A percentile compares a stretch with the other conserved stretches of the same genome.
Conservation (phyloP, 2,888 invertebrate species). For the Pimpla rufipes region DNA sequence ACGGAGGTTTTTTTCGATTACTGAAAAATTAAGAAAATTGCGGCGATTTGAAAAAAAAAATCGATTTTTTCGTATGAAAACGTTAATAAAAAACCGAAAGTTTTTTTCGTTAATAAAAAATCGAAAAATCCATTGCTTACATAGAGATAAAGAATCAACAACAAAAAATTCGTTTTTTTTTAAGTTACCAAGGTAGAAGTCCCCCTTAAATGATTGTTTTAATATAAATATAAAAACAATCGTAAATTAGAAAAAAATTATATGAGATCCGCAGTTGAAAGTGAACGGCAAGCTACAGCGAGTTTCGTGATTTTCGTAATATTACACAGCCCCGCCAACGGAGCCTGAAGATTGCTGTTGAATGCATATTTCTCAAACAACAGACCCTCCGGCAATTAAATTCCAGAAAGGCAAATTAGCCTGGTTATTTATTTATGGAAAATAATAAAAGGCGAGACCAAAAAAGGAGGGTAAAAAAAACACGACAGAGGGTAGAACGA, state of each 20-base stretch:
- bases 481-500: constrained; percentile 9
- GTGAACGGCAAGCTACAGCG: background rate
- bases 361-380: constrained; percentile 19
- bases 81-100: too few relatives aligned
- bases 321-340: background rate
- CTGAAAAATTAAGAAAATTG: too few relatives aligned
- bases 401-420: constrained; percentile 43
- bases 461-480: constrained; percentile 27
- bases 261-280: background rate
- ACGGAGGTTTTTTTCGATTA: too few relatives aligned
- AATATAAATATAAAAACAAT: too few relatives aligned
- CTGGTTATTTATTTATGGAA: constrained; percentile 59
- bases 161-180: too few relatives aligned
- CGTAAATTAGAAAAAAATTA: background rate
- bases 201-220: too few relatives aligned
- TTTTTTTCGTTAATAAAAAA: too few relatives aligned
- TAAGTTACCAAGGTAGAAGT: too few relatives aligned
- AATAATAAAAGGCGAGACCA: constrained; percentile 55
- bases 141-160: too few relatives aligned
- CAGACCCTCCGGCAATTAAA: constrained; percentile 6
- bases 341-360: constrained; percentile 12
- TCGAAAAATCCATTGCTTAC: too few relatives aligned
- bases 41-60: too few relatives aligned
- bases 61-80: too few relatives aligned
- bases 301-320: background rate